Percentiles rank a stretch among this genome's conserved stretches.
phyloP scores from a whole-genome alignment of 1,140 invertebrate genomes.

The Archegozetes longisetosus region DNA sequence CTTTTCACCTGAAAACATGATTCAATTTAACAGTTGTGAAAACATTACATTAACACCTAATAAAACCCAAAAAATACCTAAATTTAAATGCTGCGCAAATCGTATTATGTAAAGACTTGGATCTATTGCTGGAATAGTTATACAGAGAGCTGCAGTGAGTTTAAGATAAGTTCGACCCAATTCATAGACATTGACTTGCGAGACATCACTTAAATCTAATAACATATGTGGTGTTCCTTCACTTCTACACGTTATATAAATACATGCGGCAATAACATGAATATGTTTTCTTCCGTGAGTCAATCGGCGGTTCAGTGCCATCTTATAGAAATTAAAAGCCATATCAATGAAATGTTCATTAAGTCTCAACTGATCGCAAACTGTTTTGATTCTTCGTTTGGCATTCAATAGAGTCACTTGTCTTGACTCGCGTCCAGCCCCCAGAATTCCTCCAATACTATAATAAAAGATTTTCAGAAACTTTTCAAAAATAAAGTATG shows the following conservation, averaged over 20 bases:
- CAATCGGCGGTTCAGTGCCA: constrained; percentile 70
- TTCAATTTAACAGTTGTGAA: not conserved
- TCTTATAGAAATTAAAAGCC: constrained; percentile 89
- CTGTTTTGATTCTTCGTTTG: constrained; percentile 26
- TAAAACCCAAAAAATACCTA: constrained; percentile 43
- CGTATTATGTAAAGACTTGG: constrained; percentile 84
- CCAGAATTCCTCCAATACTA: constrained; percentile 6
- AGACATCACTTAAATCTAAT: constrained; percentile 93
- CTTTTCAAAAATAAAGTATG: no score
- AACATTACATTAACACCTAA: not conserved
- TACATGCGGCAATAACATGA: constrained; percentile 90
- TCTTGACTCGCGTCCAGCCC: constrained; percentile 6
- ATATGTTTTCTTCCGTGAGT: constrained; percentile 75
- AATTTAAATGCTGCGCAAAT: constrained; percentile 83
- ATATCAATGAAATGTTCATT: constrained; percentile 83
- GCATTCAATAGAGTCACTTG: constrained; percentile 17
- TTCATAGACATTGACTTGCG: constrained; percentile 85
- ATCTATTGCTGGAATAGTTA: constrained; percentile 80
- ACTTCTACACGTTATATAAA: constrained; percentile 90
- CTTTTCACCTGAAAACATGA: constrained; percentile 1
- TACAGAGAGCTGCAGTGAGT: constrained; percentile 69
- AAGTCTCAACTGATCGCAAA: constrained; percentile 38
- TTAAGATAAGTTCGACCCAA: constrained; percentile 80
- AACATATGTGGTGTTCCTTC: constrained; percentile 86
- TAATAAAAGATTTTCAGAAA: no score